phyloP scores from a whole-genome alignment of 2,888 invertebrate genomes.

The Drosophila infuscata region DNA sequence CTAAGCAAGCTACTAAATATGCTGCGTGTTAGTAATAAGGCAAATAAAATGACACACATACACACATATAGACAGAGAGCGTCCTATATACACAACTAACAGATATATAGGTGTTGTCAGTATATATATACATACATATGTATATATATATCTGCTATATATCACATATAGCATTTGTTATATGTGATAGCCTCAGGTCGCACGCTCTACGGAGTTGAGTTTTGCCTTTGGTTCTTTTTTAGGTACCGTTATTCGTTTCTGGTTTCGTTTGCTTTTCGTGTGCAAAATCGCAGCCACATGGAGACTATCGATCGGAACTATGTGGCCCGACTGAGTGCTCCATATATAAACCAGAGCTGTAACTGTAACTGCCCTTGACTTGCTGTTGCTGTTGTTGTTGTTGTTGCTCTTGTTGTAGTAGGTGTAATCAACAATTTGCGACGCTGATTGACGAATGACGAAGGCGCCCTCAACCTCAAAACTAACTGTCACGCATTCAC shows the following conservation, averaged over 20 bases:
- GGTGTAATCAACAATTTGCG: slow-evolving; percentile 80
- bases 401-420: slow-evolving; percentile 53
- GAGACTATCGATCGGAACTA: slow-evolving; percentile 57
- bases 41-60: slow-evolving; percentile 63
- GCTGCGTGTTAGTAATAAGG: slow-evolving; percentile 77
- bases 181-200: slow-evolving; percentile 55
- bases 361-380: slow-evolving; percentile 72
- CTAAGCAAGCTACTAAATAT: slow-evolving; percentile 74
- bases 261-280: slow-evolving; percentile 70
- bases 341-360: slow-evolving; percentile 53
- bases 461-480: slow-evolving; percentile 23
- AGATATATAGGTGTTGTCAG: slow-evolving; percentile 34
- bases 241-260: slow-evolving; percentile 37
- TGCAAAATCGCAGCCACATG: slow-evolving; percentile 71
- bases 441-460: slow-evolving; percentile 76
- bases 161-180: slow-evolving; percentile 26
- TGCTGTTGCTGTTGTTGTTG: slow-evolving; percentile 33
- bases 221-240: slow-evolving; percentile 17
- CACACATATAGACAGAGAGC: slow-evolving; percentile 35
- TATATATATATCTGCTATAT: slow-evolving; percentile 26
- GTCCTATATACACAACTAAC: slow-evolving; percentile 46
- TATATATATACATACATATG: slow-evolving; percentile 24
- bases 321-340: slow-evolving; percentile 38
- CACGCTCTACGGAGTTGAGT: slow-evolving; percentile 41
- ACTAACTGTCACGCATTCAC: slow-evolving; percentile 46